These are phyloP conservation scores for Phalera bucephala DNA, from an alignment of 2,888 invertebrate genomes.

Conservation along the genomic window DNA sequence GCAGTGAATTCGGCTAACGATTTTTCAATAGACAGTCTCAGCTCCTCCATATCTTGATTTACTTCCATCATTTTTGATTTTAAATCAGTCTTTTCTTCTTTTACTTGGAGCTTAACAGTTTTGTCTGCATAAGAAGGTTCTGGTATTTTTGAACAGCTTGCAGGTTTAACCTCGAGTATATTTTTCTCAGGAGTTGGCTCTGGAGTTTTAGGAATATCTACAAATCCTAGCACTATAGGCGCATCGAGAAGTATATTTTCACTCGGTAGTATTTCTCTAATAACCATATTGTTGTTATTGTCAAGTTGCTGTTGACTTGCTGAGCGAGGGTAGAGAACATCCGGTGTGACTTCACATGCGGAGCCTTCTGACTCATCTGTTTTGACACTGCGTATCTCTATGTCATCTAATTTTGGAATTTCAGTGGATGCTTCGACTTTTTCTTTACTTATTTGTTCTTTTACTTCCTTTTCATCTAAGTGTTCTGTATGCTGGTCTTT, in stretches of 20 bases:
- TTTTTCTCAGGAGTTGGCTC: conserved; percentile 14
- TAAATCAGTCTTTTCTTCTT: conserved; percentile 60
- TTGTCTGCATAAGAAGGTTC: too few species aligned
- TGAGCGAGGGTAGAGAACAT: conserved; percentile 61
- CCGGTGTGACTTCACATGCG: conserved; percentile 50
- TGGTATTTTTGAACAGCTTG: neutral
- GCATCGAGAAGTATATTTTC: conserved; percentile 36
- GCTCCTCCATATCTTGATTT: conserved; percentile 71
- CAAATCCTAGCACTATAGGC: conserved; percentile 49
- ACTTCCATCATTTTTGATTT: conserved; percentile 76
- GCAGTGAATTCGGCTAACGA: conserved; percentile 67
- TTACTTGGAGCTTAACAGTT: conserved; percentile 1
- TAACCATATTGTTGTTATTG: conserved; percentile 60
- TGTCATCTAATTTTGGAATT: conserved; percentile 22
- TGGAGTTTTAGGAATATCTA: conserved; percentile 43
- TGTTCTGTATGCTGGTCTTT: neutral
- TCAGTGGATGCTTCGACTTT: conserved; percentile 20
- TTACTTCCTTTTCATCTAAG: neutral
- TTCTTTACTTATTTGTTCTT: conserved; percentile 4
- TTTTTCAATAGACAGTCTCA: conserved; percentile 67
- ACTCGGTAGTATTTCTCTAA: conserved; percentile 52
- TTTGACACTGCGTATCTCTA: conserved; percentile 41
- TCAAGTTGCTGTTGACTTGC: conserved; percentile 55
- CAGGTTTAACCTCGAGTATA: neutral
- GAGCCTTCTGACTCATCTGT: conserved; percentile 43